Evolutionary conservation across 2,888 invertebrate genomes (phyloP).

Genomic region (Phalera bucephala): DNA sequence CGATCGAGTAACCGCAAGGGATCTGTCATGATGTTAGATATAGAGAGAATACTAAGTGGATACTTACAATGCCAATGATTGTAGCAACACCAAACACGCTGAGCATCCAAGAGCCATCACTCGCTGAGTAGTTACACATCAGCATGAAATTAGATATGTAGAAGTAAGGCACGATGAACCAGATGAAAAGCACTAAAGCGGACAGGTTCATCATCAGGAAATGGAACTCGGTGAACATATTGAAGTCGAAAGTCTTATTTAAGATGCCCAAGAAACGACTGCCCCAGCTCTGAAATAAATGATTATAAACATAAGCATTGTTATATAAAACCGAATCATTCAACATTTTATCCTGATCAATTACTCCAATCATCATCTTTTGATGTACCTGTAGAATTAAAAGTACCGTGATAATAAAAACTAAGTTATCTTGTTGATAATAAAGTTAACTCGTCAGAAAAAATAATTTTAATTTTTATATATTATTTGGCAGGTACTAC

Average conservation of each 20-base stretch:
- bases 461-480: no score
- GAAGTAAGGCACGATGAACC: slow-evolving; percentile 98
- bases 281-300: slow-evolving; percentile 86
- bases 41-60: no score
- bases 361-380: no score
- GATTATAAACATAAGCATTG: neutral
- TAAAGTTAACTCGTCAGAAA: no score
- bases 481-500: no score
- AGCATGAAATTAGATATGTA: slow-evolving; percentile 93
- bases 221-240: slow-evolving; percentile 91
- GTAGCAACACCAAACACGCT: slow-evolving; percentile 95
- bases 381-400: no score
- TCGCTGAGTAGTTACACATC: slow-evolving; percentile 83
- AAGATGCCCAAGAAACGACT: slow-evolving; percentile 85
- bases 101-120: slow-evolving; percentile 89
- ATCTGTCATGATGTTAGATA: no score
- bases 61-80: slow-evolving; percentile 93
- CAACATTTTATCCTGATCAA: no score
- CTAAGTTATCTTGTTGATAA: no score
- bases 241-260: slow-evolving; percentile 91
- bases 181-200: slow-evolving; percentile 95
- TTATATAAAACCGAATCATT: no score
- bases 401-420: no score
- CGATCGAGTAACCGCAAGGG: no score
- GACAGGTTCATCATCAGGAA: slow-evolving; percentile 93